Percentiles rank a stretch among this genome's conserved stretches.
Conservation (phyloP, 2,888 invertebrate genomes). For the Mimachlamys varia region DNA sequence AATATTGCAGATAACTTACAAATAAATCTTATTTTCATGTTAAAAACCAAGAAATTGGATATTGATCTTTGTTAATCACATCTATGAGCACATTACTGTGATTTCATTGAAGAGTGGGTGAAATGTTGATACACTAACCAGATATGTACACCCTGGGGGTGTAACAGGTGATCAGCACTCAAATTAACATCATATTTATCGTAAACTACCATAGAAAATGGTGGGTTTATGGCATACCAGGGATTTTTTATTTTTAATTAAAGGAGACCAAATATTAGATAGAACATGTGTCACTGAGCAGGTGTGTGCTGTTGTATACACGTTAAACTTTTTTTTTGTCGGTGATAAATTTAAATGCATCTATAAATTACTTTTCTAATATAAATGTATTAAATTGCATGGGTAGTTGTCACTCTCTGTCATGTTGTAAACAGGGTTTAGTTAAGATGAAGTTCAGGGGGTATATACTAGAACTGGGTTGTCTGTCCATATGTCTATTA, state of each 20-base stretch:
- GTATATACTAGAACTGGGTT: too few relatives aligned
- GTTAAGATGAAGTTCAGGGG: too few relatives aligned
- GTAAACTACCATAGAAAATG: not conserved
- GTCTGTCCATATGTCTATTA: too few relatives aligned
- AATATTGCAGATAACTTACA: not conserved
- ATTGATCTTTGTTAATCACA: not conserved
- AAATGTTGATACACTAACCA: too few relatives aligned
- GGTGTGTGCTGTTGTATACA: not conserved
- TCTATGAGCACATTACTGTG: not conserved
- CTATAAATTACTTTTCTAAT: not conserved
- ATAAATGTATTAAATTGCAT: too few relatives aligned
- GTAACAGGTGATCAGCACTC: not conserved
- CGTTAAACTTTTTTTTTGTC: not conserved
- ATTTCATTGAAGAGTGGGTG: not conserved
- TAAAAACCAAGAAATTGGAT: too few relatives aligned
- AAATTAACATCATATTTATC: not conserved
- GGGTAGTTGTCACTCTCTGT: too few relatives aligned
- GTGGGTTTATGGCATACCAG: not conserved
- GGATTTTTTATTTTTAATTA: not conserved
- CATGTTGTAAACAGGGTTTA: too few relatives aligned
- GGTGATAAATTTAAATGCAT: not conserved
- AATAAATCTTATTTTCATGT: too few relatives aligned
- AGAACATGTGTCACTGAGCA: not conserved
- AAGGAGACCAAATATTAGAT: not conserved
- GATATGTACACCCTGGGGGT: not conserved